phyloP scores from a whole-genome alignment of 2,113 vertebrate genomes.

The Caranx ignobilis region DNA sequence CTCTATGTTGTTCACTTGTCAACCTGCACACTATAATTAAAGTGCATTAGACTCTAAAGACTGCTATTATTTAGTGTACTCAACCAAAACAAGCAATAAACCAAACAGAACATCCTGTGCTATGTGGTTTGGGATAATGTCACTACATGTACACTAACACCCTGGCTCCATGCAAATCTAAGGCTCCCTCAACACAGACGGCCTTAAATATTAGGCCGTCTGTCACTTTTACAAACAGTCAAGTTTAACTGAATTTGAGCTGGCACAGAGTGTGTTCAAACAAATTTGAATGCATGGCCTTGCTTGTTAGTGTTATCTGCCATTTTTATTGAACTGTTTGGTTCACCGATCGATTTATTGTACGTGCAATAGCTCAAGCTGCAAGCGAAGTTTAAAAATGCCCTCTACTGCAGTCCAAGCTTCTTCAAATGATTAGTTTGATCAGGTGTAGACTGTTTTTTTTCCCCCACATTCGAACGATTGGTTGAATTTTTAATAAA shows the following conservation, averaged over 20 bases:
- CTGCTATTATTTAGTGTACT: neutral
- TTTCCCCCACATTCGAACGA: neutral
- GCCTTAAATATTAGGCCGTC: neutral
- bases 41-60: neutral
- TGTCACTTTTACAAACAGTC: neutral
- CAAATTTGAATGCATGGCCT: neutral
- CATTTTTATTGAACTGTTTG: neutral
- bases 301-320: neutral
- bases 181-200: slow-evolving; percentile 26
- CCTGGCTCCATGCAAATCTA: slow-evolving; percentile 7
- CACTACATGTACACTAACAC: neutral
- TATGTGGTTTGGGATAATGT: neutral
- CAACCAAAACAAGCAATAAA: neutral
- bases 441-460: no score
- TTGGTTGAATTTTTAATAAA: neutral
- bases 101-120: neutral
- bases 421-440: neutral
- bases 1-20: neutral
- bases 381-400: neutral
- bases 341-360: neutral
- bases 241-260: neutral
- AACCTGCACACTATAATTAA: neutral
- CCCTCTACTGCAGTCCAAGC: neutral
- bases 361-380: neutral
- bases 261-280: neutral